Base-by-base conservation (phyloP, 2,113 vertebrate species). In the Chloroceryle aenea region DNA sequence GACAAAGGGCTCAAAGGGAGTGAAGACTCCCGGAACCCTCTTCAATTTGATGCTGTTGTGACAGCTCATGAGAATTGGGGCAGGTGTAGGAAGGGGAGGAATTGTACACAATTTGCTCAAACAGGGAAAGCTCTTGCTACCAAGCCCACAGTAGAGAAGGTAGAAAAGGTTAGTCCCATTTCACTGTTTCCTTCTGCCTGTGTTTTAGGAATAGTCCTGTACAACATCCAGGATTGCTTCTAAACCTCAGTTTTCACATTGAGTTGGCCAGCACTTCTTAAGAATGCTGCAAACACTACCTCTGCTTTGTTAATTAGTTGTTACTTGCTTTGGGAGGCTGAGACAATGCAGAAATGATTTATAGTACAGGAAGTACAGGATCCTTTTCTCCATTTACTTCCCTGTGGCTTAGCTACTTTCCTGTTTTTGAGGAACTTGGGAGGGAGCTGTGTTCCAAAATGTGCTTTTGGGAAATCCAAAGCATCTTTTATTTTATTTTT, bases 381-480 rank as follows among this genome's bases (percentile, higher is more conserved):
- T 91, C n/a, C 15, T 83, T 48, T 93, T 88, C 42, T 84, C 42
- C 21, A 2, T 69, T 66, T 56, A 38, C 50, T 64, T 91, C 59
- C 23, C 7, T 47, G 34, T 84, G 63, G 19, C 32, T 86, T 81
- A 87, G 47, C 43, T 78, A 15, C 61, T 91, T 96, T 95, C 73
- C 79, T 93, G 72, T 95, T 95, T 32, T 38, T 61, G 83, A 91
- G 77, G 85, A 89, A 90, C 63, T 34, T 63, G 40, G 10, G 43
- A 83, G 50, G 21, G n/a, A 69, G 34, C 66, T 68, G n/a, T 61
- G 36, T 87, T 79, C 22, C 23, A 84, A 74, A 93, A 71, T 18
- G 14, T 50, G 26, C 61, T 62, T 55, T 90, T 90, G 68, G 75
- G 89, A 92, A 90, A 82, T 82, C 20, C 40, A 47, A 62, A 43